Evolutionary conservation across 2,797 vertebrate species (phyloP).

Genomic region (Psittacula derbiana): DNA sequence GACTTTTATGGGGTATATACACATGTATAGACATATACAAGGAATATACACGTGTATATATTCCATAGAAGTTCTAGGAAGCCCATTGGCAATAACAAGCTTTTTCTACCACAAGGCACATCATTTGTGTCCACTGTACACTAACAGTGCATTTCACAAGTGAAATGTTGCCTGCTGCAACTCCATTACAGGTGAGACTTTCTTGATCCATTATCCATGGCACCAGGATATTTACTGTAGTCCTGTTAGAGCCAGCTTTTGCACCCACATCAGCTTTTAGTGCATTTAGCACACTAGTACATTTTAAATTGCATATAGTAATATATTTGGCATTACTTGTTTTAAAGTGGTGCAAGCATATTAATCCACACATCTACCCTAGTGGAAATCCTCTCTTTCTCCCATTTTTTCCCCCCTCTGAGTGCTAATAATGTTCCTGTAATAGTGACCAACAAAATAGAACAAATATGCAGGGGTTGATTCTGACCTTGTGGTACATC

Average conservation of each 20-base stretch:
- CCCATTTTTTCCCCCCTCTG: fast-evolving
- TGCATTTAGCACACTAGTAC: background rate
- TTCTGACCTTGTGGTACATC: background rate
- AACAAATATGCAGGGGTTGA: background rate
- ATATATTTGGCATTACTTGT: constrained; percentile 34
- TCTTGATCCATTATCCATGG: background rate
- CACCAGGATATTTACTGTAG: background rate
- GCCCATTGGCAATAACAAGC: background rate
- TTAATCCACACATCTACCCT: background rate
- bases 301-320: background rate
- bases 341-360: constrained; percentile 46
- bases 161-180: background rate
- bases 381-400: background rate
- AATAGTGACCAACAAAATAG: background rate
- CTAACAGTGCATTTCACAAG: background rate
- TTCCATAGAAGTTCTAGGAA: background rate
- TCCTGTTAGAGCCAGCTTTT: background rate
- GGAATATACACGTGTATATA: background rate
- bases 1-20: background rate
- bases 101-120: background rate
- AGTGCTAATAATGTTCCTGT: background rate
- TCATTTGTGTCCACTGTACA: background rate
- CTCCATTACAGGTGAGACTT: background rate
- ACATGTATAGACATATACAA: background rate
- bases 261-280: background rate